These are phyloP conservation scores for Petrosia ficiformis DNA, from an alignment of 37 sponge, comb jelly and placozoan species.

Conservation along the genomic window DNA sequence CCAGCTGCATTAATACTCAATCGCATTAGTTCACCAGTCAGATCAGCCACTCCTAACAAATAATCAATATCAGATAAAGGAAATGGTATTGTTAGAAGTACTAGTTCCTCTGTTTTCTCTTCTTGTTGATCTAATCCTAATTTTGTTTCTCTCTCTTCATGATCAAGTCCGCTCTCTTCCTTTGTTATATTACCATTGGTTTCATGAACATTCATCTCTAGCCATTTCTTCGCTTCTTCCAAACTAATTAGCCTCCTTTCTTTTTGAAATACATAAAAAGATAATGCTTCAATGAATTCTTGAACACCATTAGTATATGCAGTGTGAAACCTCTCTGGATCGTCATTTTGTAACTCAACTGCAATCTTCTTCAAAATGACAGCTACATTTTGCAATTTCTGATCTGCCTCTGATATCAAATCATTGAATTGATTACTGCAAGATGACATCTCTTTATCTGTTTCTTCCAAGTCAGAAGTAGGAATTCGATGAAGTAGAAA, in stretches of 20 bases:
- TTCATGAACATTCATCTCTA: slow-evolving; percentile 15
- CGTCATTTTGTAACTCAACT: slow-evolving; percentile 37
- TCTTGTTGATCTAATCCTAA: background rate
- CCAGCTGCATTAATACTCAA: slow-evolving; percentile 55
- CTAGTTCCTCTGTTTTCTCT: background rate
- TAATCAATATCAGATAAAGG: slow-evolving; percentile 53
- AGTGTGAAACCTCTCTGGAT: slow-evolving; percentile 29
- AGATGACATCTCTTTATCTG: background rate
- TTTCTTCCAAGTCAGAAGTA: background rate
- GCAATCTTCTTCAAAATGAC: slow-evolving; percentile 40
- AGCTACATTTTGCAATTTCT: slow-evolving; percentile 25
- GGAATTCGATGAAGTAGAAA: slow-evolving; percentile 73
- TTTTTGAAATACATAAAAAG: slow-evolving; percentile 48
- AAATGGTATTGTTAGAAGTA: slow-evolving; percentile 3
- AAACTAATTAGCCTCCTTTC: slow-evolving; percentile 23
- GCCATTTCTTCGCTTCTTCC: slow-evolving; percentile 27
- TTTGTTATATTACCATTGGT: background rate
- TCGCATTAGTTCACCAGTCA: slow-evolving; percentile 91
- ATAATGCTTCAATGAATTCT: slow-evolving; percentile 82
- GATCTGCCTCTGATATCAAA: slow-evolving; percentile 28
- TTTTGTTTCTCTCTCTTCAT: background rate
- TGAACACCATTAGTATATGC: slow-evolving; percentile 75
- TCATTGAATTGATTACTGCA: background rate
- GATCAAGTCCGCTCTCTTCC: background rate
- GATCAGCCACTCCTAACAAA: slow-evolving; percentile 78